Base-by-base conservation (phyloP, 2,113 vertebrate genomes). In the Stercorarius parasiticus region DNA sequence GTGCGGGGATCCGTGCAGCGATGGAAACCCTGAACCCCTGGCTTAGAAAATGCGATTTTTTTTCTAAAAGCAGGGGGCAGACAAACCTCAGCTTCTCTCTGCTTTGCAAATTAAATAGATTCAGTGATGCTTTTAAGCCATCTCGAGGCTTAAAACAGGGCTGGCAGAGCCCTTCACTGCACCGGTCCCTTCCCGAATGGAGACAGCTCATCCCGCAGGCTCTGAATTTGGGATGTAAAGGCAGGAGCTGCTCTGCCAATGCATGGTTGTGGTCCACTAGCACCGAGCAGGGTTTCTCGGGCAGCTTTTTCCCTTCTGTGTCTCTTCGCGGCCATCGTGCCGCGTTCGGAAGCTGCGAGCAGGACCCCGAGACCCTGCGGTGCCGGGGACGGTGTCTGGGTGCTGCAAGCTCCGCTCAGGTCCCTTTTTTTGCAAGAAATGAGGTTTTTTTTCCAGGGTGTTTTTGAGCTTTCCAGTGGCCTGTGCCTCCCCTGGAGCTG, bases 71-170 rank as follows among this genome's bases (percentile, higher is more conserved):
- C 83, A 76, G 77, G 45, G 59, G 70, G 45, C 40, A 74, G 61
- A n/a, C 14, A 12, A n/a, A 19, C 14, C 13, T 4, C 42, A 50
- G 71, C 71, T 64, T 45, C 15, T 15, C 59, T 17, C 59, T 27
- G 59, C 25, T 8, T 16, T 17, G 42, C 22, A 5, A 5, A 10
- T 4, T 0, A 5, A 40, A 9, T 3, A 6, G 45, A 12, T 1
- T 4, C 29, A 7, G 47, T 0, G 30, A 19, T n/a, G 76, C 16
- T 50, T 56, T 45, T 16, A 21, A 23, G 26, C 18, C 58, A 8
- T 5, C 38, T 25, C 0, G 0, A 55, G 43, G 53, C 23, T 43
- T 25, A 1, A 7, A 22, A 2, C 0, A 1, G 66, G 13, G 40
- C 71, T 59, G 91, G 73, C 42, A 3, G 42, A 11, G 56, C 47